Evolutionary conservation across 1,140 invertebrate genomes (phyloP).

Genomic region (Saccostrea echinata): DNA sequence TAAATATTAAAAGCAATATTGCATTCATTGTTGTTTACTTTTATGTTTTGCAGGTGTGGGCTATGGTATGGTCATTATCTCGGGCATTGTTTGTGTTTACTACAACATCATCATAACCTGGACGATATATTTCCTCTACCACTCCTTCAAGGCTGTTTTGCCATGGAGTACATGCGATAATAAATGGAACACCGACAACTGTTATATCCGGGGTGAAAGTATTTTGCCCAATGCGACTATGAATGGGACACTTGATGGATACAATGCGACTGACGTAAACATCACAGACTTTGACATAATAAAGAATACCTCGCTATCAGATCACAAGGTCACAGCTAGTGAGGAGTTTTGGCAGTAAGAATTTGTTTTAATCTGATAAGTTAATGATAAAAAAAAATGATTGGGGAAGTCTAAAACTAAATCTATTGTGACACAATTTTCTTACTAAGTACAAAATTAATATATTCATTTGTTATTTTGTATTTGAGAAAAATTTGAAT

Average conservation of each 20-base stretch:
- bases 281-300: not conserved
- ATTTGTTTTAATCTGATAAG: not conserved
- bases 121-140: constrained; percentile 81
- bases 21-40: not conserved
- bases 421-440: too few relatives aligned
- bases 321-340: constrained; percentile 63
- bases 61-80: constrained; percentile 75
- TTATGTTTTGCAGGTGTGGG: constrained; percentile 69
- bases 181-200: constrained; percentile 81
- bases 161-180: constrained; percentile 82
- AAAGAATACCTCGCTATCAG: not conserved
- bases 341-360: constrained; percentile 76
- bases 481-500: not conserved
- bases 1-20: too few relatives aligned
- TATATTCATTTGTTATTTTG: too few relatives aligned
- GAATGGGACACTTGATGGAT: constrained; percentile 3
- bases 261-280: not conserved
- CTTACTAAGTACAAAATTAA: too few relatives aligned
- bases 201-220: constrained; percentile 55
- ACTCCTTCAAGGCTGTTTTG: constrained; percentile 78
- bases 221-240: not conserved
- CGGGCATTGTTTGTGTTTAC: constrained; percentile 78
- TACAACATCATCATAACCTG: constrained; percentile 83
- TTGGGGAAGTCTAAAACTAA: too few relatives aligned
- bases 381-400: not conserved